Evolutionary conservation across 2,888 invertebrate species (phyloP), one percentile per base, ranked within the genome.

Genomic region (Seira musarum): DNA sequence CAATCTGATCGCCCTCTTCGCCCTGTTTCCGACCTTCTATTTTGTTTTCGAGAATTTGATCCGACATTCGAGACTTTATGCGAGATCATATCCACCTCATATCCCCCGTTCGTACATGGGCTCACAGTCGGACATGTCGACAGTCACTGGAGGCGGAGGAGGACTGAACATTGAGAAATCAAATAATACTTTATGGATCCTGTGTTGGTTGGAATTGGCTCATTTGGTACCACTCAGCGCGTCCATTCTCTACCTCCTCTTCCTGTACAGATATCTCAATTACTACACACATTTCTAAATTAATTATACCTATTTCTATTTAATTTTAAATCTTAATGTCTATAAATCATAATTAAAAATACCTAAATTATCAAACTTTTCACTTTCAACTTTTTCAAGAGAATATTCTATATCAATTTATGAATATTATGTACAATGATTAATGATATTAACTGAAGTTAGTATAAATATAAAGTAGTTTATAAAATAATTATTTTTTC

Each of bases 171-270:
- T 17, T 19, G 68, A 67, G 68, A 75, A 61, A 19, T 78, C 79
- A 19, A 82, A 80, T 46, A 82, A 82, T 21, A 85, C 85, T 15
- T 66, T 83, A 21, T 83, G 83, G 83, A 82, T 83, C 15, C 64
- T 85, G 21, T 73, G 82, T 30, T 84, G 84, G 84, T 72, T 84
- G 25, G 81, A 84, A 57, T 66, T 85, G 46, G 70, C 84, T n/a
- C 85, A 84, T 64, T 69, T 85, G 19, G 82, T 85, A 35, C 85
- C 85, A 3, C 76, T 85, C 13, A 65, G 72, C 21, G 75, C 77
- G 49, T 83, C 78, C 25, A 17, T 84, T 10, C 64, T 84, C 22
- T 85, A 85, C 70, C 70, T 82, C 15, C 70, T 83, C 30, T 77
- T 80, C 78, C 66, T 84, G 8, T 80, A 81, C 66, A 80, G 81